A percentile compares a stretch with the other conserved stretches of the same genome.
Conservation (phyloP, 2,113 vertebrate species). For the Labeo catla region DNA sequence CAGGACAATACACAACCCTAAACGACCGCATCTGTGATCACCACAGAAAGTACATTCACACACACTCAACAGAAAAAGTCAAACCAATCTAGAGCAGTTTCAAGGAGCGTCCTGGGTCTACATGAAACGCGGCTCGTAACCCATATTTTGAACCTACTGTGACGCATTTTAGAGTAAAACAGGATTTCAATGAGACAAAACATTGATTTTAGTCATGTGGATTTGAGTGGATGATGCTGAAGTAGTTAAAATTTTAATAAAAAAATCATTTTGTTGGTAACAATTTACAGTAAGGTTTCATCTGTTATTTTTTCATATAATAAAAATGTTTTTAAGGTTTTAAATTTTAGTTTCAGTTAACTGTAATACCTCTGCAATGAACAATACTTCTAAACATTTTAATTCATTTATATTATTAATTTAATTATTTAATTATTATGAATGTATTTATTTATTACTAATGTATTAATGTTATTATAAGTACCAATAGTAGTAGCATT, state of each 20-base stretch:
- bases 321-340: no score
- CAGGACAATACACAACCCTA: not conserved
- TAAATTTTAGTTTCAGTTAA: not conserved
- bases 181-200: not conserved
- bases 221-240: not conserved
- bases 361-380: no score
- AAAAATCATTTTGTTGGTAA: not conserved
- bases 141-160: not conserved
- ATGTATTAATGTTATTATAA: no score
- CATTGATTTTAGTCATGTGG: not conserved
- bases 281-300: no score
- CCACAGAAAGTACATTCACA: not conserved
- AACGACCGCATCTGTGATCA: not conserved
- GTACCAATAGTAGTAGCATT: no score
- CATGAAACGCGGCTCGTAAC: not conserved
- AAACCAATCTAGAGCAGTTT: not conserved
- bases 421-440: no score
- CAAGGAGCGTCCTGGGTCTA: not conserved
- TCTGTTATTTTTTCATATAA: not conserved
- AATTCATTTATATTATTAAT: no score
- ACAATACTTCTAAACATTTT: no score
- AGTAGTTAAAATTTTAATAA: not conserved
- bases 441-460: no score
- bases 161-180: not conserved
- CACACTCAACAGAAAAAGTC: not conserved